Evolutionary conservation across 2,113 vertebrate species (phyloP).

Genomic region (Tautogolabrus adspersus): DNA sequence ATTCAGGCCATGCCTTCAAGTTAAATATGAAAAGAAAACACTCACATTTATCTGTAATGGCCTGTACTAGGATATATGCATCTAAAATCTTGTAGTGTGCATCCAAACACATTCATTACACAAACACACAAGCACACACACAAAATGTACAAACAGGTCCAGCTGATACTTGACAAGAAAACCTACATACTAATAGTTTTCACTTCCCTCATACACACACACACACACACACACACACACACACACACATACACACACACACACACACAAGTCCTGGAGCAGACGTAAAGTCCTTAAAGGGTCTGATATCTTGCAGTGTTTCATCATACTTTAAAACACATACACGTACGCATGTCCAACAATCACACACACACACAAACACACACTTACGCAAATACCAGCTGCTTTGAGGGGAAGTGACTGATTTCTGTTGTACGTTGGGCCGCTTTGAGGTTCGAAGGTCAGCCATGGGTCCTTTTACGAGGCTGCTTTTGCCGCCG

Average conservation of each 20-base stretch:
- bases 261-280: constrained; percentile 19
- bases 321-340: constrained; percentile 45
- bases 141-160: not conserved
- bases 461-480: constrained; percentile 72
- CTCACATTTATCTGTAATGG: not conserved
- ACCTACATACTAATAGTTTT: too few species aligned
- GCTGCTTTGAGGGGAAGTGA: constrained; percentile 51
- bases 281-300: constrained; percentile 69
- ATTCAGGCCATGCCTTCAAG: constrained; percentile 49
- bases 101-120: constrained; percentile 4
- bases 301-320: constrained; percentile 48
- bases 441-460: not conserved
- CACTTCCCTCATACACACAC: not conserved
- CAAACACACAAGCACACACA: not conserved
- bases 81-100: constrained; percentile 38
- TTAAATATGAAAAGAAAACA: constrained; percentile 31
- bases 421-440: constrained; percentile 30
- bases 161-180: too few species aligned
- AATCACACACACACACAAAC: constrained; percentile 25
- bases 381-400: constrained; percentile 45
- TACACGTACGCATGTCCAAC: constrained; percentile 41
- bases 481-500: constrained; percentile 76
- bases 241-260: not conserved
- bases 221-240: constrained; percentile 1
- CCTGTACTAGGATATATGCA: constrained; percentile 7